Percentiles rank a stretch among this genome's conserved stretches.
phyloP scores from a whole-genome alignment of 2,797 vertebrate species.

The Luscinia megarhynchos region DNA sequence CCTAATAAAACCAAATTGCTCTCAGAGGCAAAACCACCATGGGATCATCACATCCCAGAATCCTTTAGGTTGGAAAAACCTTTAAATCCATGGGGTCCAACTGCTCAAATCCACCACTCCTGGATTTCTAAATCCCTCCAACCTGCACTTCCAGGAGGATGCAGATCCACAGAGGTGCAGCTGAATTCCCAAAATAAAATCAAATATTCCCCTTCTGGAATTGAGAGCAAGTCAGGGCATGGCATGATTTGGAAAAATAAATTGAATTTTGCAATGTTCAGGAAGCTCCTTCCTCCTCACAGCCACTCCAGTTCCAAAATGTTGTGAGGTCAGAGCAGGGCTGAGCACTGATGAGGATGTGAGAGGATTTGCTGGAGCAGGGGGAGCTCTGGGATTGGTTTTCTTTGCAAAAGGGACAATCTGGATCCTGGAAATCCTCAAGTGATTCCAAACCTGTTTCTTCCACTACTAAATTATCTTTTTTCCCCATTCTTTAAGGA shows the following conservation, averaged over 20 bases:
- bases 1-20: background rate
- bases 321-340: background rate
- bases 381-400: background rate
- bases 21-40: background rate
- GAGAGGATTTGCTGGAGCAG: background rate
- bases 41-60: background rate
- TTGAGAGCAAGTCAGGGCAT: rapidly evolving
- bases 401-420: background rate
- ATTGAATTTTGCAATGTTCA: background rate
- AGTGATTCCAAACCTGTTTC: rapidly evolving
- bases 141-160: rapidly evolving
- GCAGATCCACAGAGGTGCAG: background rate
- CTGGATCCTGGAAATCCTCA: background rate
- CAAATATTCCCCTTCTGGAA: background rate
- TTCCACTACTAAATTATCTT: background rate
- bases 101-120: background rate
- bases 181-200: background rate
- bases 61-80: background rate
- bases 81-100: background rate
- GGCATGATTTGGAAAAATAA: background rate
- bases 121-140: background rate
- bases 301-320: background rate
- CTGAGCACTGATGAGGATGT: background rate
- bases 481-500: background rate
- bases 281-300: background rate